Evolutionary conservation across 2,797 vertebrate species (phyloP).

Genomic region (Gouania willdenowi): DNA sequence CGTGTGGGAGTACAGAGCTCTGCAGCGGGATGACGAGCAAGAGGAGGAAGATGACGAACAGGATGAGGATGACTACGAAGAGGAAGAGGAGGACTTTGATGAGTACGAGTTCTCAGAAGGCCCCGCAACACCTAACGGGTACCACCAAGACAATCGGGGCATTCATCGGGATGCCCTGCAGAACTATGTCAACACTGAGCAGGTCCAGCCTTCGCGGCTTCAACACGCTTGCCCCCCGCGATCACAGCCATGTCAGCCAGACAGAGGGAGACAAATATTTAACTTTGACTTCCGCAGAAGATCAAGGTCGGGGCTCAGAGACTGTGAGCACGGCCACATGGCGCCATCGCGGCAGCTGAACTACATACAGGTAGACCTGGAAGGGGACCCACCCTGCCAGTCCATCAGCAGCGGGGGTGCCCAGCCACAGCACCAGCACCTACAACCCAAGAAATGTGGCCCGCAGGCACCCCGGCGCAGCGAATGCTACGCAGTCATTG

Average conservation of each 20-base stretch:
- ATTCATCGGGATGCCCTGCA: slow-evolving; percentile 87
- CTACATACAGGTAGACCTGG: slow-evolving; percentile 98
- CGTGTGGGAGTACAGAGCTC: slow-evolving; percentile 88
- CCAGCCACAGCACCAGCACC: slow-evolving; percentile 68
- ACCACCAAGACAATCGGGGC: slow-evolving; percentile 83
- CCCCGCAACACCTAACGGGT: slow-evolving; percentile 82
- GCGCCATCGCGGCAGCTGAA: slow-evolving; percentile 89
- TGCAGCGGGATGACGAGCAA: slow-evolving; percentile 74
- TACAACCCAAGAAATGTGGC: slow-evolving; percentile 67
- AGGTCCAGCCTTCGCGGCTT: slow-evolving; percentile 65
- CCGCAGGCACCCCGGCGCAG: slow-evolving; percentile 77
- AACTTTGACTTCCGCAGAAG: slow-evolving; percentile 89
- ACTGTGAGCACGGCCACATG: slow-evolving; percentile 74
- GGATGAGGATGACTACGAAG: slow-evolving; percentile 76
- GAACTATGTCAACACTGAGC: slow-evolving; percentile 85
- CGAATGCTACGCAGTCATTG: slow-evolving; percentile 95
- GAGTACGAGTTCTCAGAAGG: slow-evolving; percentile 81
- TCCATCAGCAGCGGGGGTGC: slow-evolving; percentile 52
- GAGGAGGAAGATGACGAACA: slow-evolving; percentile 78
- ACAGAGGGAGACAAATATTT: slow-evolving; percentile 80
- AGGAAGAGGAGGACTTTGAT: slow-evolving; percentile 77
- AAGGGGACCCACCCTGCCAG: slow-evolving; percentile 77
- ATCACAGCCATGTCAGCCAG: slow-evolving; percentile 76
- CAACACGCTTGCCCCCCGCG: slow-evolving; percentile 71
- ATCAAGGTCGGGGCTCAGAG: slow-evolving; percentile 64